Base-by-base conservation (phyloP, 64 coral and sea anemone species). In the Pocillopora damicornis region DNA sequence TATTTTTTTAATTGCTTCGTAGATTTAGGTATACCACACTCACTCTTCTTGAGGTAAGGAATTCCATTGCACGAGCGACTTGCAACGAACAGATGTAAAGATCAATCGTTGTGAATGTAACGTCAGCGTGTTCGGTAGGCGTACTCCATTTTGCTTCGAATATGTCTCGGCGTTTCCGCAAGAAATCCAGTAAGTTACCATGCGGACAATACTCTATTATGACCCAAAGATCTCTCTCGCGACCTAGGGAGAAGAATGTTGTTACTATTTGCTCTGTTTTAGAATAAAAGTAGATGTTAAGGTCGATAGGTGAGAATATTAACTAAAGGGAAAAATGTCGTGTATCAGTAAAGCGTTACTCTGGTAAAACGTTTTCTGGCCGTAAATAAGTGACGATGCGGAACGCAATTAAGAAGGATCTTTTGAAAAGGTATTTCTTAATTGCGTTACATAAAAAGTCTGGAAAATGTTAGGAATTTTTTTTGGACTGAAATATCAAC, bases 191-290 rank as follows among this genome's bases (percentile, higher is more conserved):
- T 73, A 93, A 61, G 81, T 97, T 97, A 0, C 94, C 94, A 76
- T 97, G 94, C 1, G 88, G 88, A 72, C 94, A 97, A 37, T 81
- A 96, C 20, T 96, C 94, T 12, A 96, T 96, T 73, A 96, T 93
- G 0, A 96, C 91, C 87, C 90, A 84, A 22, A 97, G 42, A 23
- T 97, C 91, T 60, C 94, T 89, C 71, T 93, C 91, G 25, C 84
- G 76, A 76, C 94, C 91, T 97, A 77, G 11, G 51, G 13, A 22
- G 1, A 79, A 74, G 77, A 73, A 77, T 35, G 18, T 17, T 68
- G 18, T 1, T 35, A 11, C 0, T 8, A 71, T 35, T 60, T 63
- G 14, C 25, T 17, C n/a, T 17, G 18, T 9, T 16, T 18, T 57
- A 51, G 22, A 20, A 8, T 71, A 71, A 71, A 71, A 71, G 11